These are phyloP conservation scores for Erpornis zantholeuca DNA, from an alignment of 2,113 vertebrate genomes.

Conservation along the genomic window DNA sequence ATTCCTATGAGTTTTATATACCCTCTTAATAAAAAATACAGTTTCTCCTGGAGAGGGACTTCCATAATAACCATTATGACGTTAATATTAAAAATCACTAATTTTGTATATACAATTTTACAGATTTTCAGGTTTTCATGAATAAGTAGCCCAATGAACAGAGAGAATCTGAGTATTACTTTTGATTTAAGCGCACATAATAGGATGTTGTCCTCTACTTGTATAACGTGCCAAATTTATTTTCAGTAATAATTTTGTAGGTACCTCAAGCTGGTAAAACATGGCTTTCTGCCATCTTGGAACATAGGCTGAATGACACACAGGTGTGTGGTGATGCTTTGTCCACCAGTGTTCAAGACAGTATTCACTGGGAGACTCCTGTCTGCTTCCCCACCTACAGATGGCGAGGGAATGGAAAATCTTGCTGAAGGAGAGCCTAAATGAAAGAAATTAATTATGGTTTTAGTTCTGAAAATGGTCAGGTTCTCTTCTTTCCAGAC, in stretches of 20 bases:
- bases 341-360: neutral
- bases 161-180: neutral
- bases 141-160: neutral
- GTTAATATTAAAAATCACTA: neutral
- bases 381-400: neutral
- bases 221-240: neutral
- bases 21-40: constrained; percentile 50
- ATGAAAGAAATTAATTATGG: neutral
- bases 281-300: neutral
- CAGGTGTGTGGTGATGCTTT: neutral
- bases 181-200: neutral
- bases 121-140: neutral
- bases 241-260: neutral
- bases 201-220: neutral
- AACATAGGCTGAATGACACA: neutral
- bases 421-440: neutral
- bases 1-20: constrained; percentile 42
- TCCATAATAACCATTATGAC: neutral
- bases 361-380: fast-evolving
- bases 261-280: neutral
- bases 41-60: constrained; percentile 5
- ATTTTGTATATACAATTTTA: neutral
- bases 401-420: neutral
- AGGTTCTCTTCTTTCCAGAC: neutral
- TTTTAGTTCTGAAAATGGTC: neutral